A percentile compares a stretch with the other conserved stretches of the same genome.
phyloP scores from a whole-genome alignment of 2,113 vertebrate genomes.

The Calypte anna region DNA sequence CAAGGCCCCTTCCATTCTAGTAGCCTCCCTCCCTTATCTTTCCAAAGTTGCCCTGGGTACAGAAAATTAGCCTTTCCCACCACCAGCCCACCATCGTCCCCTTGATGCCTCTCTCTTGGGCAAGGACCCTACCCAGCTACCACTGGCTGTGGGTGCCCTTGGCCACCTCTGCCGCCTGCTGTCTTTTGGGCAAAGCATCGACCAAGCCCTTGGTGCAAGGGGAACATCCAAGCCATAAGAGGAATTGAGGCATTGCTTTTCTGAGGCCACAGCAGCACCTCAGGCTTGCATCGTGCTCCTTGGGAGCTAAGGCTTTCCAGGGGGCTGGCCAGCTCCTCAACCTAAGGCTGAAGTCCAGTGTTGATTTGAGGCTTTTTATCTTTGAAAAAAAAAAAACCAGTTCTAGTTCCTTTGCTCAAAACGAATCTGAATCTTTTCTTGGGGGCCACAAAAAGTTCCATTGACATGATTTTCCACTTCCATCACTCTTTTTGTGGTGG shows the following conservation, averaged over 20 bases:
- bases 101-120: background rate
- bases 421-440: constrained; percentile 30
- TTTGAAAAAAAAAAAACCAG: background rate
- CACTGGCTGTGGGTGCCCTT: background rate
- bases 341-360: background rate
- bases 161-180: background rate
- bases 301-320: background rate
- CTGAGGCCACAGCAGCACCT: background rate
- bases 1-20: background rate
- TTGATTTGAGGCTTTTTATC: background rate
- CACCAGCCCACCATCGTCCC: background rate
- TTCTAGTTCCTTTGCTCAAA: background rate
- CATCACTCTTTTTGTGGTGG: background rate
- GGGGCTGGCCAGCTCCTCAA: background rate
- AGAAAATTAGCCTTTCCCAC: background rate
- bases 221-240: background rate
- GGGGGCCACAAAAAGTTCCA: constrained; percentile 23
- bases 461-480: constrained; percentile 54
- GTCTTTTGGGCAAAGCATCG: background rate
- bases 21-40: background rate
- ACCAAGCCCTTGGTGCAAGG: background rate
- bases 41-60: background rate
- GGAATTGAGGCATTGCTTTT: background rate
- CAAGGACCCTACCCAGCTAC: background rate
- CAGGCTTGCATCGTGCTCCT: background rate